phyloP scores from a whole-genome alignment of 2,888 invertebrate genomes.

The Heteromurus nitidus region DNA sequence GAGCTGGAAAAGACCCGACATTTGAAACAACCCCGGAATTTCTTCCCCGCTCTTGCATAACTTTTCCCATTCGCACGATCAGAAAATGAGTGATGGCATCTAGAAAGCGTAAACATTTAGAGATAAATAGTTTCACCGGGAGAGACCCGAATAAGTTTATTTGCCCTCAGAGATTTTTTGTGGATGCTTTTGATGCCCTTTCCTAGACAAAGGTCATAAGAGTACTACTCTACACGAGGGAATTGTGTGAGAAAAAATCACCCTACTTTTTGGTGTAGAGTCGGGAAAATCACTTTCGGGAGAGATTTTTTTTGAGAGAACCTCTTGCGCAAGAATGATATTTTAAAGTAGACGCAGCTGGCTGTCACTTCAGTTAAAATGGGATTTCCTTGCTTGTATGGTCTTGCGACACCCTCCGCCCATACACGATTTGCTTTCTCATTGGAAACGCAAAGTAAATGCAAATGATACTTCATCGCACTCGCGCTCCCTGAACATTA shows the following conservation, averaged over 20 bases:
- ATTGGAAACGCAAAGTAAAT: too few species aligned
- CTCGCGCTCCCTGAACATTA: too few species aligned
- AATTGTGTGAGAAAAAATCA: neutral
- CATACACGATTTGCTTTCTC: too few species aligned
- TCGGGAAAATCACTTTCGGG: too few species aligned
- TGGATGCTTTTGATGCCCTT: conserved; percentile 9
- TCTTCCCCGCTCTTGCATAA: too few species aligned
- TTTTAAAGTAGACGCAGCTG: neutral
- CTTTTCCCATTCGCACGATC: too few species aligned
- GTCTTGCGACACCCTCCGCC: neutral
- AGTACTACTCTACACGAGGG: neutral
- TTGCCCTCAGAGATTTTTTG: neutral
- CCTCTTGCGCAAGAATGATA: neutral
- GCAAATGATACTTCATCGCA: too few species aligned
- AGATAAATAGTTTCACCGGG: conserved; percentile 8
- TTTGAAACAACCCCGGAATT: too few species aligned
- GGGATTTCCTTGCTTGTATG: neutral
- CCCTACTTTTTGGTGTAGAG: neutral
- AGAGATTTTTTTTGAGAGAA: too few species aligned
- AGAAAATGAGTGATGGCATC: too few species aligned
- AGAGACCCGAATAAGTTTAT: neutral
- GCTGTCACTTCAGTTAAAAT: neutral
- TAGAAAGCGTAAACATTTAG: too few species aligned
- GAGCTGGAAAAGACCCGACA: too few species aligned
- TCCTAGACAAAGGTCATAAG: conserved; percentile 5